Conservation (phyloP, 2,888 invertebrate genomes). For the Acleris holmiana region DNA sequence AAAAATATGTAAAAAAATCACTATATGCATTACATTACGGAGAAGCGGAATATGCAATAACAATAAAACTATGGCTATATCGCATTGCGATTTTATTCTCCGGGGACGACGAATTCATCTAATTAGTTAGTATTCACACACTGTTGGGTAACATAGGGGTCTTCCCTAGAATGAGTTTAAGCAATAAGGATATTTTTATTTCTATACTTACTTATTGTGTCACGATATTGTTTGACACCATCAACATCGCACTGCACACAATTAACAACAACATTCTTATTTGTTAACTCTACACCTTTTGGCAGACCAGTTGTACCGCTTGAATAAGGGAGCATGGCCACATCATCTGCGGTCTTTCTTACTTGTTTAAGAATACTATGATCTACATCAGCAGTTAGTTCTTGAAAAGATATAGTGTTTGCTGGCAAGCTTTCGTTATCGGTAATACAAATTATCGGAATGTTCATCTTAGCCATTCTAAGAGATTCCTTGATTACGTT, state of each 20-base stretch:
- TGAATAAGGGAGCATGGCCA: conserved; percentile 90
- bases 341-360: conserved; percentile 74
- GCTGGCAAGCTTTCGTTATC: conserved; percentile 61
- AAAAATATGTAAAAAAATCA: too few relatives aligned
- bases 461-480: conserved; percentile 63
- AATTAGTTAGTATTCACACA: too few relatives aligned
- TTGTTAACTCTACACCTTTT: conserved; percentile 88
- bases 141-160: too few relatives aligned
- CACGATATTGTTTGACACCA: conserved; percentile 52
- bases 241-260: conserved; percentile 57
- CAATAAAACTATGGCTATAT: too few relatives aligned
- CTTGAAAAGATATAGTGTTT: conserved; percentile 85
- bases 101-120: too few relatives aligned
- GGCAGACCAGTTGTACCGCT: conserved; percentile 93
- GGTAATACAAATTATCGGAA: conserved; percentile 77
- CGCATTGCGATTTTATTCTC: too few relatives aligned
- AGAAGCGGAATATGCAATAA: too few relatives aligned
- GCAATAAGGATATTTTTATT: too few relatives aligned
- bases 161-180: too few relatives aligned
- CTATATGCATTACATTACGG: too few relatives aligned
- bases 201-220: conserved; percentile 62
- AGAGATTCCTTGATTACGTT: conserved; percentile 73
- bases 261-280: conserved; percentile 82
- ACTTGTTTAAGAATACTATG: conserved; percentile 72
- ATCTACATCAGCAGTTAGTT: conserved; percentile 81